Base-by-base conservation (phyloP, 2,888 invertebrate genomes). In the Seira ritae region DNA sequence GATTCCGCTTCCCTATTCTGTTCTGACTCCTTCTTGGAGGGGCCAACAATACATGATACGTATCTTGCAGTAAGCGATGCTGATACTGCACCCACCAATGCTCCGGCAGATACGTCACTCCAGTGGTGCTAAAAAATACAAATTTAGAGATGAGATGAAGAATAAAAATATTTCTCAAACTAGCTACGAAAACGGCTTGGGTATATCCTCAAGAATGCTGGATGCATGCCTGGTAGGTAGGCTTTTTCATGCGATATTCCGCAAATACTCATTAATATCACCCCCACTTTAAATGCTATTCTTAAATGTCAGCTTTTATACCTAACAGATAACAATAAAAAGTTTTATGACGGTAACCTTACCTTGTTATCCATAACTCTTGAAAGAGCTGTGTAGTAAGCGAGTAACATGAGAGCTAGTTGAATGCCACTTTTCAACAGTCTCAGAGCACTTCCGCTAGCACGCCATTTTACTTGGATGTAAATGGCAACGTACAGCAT, bases 321-420 rank as follows among this genome's bases (percentile, higher is more conserved):
- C n/a, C 60, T 55, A 42, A 73, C 19, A 23, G 60, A 55, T 42
- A 1, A 20, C n/a, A 62, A 20, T 22, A 20, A 62, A 70, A 31
- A 71, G 12, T 69, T 23, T 65, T 65, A 12, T 79, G 10, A 6
- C 17, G 20, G 31, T 31, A 55, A 17, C 55, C 15, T 80, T 84
- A 87, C 87, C 84, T 98, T 98, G 92, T 98, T 97, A 92, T 99
- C 96, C 0, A 97, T 97, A 50, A 99, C 94, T 46, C 98, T 93
- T 0, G 97, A 95, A 92, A 98, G 93, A n/a, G 95, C 95, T 10
- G 96, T 96, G 91, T 94, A 96, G 94, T 96, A 95, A 37, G 97
- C 95, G 91, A 96, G 92, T 91, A 94, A 92, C 85, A 98, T 92
- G 74, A 96, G 93, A 12, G 94, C 88, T 90, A 96, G 94, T 92